phyloP scores from a whole-genome alignment of 1,140 invertebrate genomes.

The Heterodera schachtii region DNA sequence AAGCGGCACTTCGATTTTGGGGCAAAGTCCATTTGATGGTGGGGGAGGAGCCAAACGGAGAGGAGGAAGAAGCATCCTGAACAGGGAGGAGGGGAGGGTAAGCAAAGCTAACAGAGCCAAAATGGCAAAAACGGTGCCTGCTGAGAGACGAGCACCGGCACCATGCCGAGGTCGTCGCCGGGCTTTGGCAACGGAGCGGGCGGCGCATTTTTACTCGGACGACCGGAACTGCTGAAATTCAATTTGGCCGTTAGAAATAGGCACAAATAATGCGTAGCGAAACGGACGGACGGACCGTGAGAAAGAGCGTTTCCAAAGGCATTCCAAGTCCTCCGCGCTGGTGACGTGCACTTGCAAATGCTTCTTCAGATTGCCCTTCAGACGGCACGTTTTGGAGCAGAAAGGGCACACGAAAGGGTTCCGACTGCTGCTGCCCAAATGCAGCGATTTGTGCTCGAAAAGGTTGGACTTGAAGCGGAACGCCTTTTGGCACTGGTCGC shows the following conservation, averaged over 20 bases:
- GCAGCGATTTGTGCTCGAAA: slow-evolving; percentile 77
- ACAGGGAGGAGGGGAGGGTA: too few relatives aligned
- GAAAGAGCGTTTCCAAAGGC: slow-evolving; percentile 54
- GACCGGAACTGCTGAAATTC: slow-evolving; percentile 24
- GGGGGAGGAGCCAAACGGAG: background rate
- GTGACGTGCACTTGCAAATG: slow-evolving; percentile 60
- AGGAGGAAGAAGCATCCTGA: background rate
- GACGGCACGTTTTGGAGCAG: slow-evolving; percentile 53
- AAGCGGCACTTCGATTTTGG: background rate
- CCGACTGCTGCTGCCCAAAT: slow-evolving; percentile 71
- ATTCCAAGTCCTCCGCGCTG: slow-evolving; percentile 55
- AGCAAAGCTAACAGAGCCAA: background rate
- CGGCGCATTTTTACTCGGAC: slow-evolving; percentile 37
- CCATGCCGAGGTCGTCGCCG: slow-evolving; percentile 32
- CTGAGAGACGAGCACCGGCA: slow-evolving; percentile 21
- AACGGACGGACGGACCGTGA: slow-evolving; percentile 25
- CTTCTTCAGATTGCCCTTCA: slow-evolving; percentile 63
- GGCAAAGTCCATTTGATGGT: background rate
- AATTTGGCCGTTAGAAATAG: background rate
- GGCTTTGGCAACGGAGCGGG: slow-evolving; percentile 13
- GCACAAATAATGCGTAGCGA: background rate
- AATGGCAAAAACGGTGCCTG: background rate
- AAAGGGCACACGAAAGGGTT: slow-evolving; percentile 43
- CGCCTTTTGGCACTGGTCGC: slow-evolving; percentile 37
- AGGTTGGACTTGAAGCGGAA: slow-evolving; percentile 76